Conservation (phyloP, 2,113 vertebrate species). For the Sylvia atricapilla region DNA sequence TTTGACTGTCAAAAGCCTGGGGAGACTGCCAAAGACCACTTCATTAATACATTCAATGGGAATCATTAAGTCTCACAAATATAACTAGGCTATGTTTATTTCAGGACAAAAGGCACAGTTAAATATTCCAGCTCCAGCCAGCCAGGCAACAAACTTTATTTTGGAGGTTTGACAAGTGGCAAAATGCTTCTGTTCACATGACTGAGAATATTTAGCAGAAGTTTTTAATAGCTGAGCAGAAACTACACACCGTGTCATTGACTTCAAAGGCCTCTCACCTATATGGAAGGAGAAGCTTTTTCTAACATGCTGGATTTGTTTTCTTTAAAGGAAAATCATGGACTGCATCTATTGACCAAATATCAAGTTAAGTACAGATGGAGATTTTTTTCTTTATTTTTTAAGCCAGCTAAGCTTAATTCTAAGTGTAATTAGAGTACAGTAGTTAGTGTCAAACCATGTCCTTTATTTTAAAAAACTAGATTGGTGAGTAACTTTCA, state of each 20-base stretch:
- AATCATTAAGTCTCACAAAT: not conserved
- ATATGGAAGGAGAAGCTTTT: not conserved
- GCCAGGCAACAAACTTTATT: not conserved
- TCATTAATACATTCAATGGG: not conserved
- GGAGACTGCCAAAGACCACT: not conserved
- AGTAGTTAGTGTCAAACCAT: not conserved
- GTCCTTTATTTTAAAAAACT: not conserved
- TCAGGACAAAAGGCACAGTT: not conserved
- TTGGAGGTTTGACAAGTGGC: not conserved
- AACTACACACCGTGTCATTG: not conserved
- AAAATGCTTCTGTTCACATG: not conserved
- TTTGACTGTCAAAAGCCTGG: not conserved
- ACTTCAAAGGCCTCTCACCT: not conserved
- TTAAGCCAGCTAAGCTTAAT: not conserved
- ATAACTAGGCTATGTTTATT: not conserved
- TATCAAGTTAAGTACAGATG: not conserved
- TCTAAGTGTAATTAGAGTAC: not conserved
- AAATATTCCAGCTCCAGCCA: not conserved
- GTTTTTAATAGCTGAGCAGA: not conserved
- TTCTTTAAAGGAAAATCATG: conserved; percentile 4
- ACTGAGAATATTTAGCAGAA: not conserved
- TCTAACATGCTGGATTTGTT: not conserved
- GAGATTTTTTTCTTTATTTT: not conserved
- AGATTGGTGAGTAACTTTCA: not conserved
- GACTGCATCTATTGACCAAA: conserved; percentile 3